These are phyloP conservation scores for Eudemis profundana DNA, from an alignment of 2,888 invertebrate species.

Conservation along the genomic window DNA sequence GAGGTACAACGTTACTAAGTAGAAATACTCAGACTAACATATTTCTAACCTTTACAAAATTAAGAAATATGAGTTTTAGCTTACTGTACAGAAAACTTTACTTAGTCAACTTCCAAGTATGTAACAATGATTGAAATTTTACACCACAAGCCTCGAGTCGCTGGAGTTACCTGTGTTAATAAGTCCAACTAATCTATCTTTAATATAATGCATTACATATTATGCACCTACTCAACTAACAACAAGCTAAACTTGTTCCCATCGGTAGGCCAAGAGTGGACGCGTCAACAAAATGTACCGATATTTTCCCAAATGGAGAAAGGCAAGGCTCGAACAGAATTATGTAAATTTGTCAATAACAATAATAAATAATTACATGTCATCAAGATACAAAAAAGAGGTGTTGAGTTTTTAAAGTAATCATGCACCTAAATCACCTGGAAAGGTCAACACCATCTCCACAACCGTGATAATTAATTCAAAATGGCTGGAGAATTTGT, in stretches of 20 bases:
- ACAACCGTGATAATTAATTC: constrained; percentile 33
- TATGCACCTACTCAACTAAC: neutral
- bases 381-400: constrained; percentile 26
- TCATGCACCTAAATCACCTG: constrained; percentile 24
- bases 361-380: constrained; percentile 26
- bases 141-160: neutral
- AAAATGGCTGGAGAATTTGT: constrained; percentile 41
- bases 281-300: neutral
- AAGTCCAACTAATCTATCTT: neutral
- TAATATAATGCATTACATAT: too few species aligned
- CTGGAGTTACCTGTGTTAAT: neutral
- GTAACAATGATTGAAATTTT: constrained; percentile 1
- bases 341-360: constrained; percentile 22
- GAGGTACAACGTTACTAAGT: too few species aligned
- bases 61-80: constrained; percentile 1
- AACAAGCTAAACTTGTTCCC: too few species aligned
- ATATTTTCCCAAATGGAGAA: constrained; percentile 12
- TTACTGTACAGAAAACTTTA: neutral
- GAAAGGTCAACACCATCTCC: constrained; percentile 32
- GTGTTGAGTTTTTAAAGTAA: constrained; percentile 30
- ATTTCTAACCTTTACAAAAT: neutral
- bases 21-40: neutral
- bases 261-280: neutral
- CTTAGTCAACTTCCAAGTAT: constrained; percentile 3
- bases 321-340: constrained; percentile 11